Base-by-base conservation (phyloP, 2,113 vertebrate species). In the Myocastor coypus region DNA sequence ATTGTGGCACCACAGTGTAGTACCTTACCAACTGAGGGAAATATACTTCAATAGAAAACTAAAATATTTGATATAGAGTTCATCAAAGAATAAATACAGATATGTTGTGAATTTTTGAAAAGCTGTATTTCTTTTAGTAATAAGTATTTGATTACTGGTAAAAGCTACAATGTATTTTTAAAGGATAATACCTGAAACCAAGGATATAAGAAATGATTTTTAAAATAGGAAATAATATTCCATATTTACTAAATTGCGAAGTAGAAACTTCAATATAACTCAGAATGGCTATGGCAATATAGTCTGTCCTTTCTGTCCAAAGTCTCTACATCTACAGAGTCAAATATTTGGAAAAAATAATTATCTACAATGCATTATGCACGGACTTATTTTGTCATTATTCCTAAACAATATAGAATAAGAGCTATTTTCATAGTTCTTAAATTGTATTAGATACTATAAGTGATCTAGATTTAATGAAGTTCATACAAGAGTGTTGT, bases 141-240 rank as follows among this genome's bases (percentile, higher is more conserved):
- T 89, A 64, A 78, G 55, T 89, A 63, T 14, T n/a, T n/a, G 28
- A 52, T 66, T 61, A 81, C 26, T 86, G 69, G n/a, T 93, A 69
- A 83, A 92, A 55, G 17, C 37, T 93, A 89, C 73, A 87, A 40
- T 84, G 20, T 83, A 20, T 61, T 89, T 86, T 55, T 17, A 30
- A 84, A 85, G 50, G 80, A 82, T 92, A 30, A 50, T 61, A 73
- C 84, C 84, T 91, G 19, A 77, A 96, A 87, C 77, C 37, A 83
- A 94, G 26, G 13, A 32, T 68, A 63, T 78, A 69, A 94, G 22
- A 11, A 63, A 19, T 40, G 24, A 16, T n/a, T 71, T 71, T n/a
- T 37, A 34, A 34, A 68, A 34, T 68, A 64, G 50, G 46, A 87
- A 93, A 32, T 77, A 87, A 63, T 40, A 78, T 55, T 57, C n/a